These are phyloP conservation scores for Scrobipalpa costella DNA, from an alignment of 2,888 invertebrate genomes.

Conservation along the genomic window DNA sequence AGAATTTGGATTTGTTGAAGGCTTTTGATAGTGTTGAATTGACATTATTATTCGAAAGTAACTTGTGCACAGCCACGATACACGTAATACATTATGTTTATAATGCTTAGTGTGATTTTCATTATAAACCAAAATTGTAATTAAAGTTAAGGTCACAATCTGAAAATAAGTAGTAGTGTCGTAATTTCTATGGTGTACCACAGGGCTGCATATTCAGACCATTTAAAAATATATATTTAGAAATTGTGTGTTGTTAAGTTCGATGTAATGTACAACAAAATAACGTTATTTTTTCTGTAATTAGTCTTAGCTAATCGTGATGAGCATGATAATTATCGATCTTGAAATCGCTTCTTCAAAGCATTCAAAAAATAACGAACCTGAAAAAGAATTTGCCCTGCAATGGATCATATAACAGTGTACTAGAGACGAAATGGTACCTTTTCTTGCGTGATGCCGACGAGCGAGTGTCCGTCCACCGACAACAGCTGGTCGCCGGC, in stretches of 20 bases:
- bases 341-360: no score
- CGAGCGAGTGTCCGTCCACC: constrained; percentile 97
- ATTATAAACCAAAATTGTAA: background rate
- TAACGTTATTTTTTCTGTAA: no score
- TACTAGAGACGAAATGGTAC: no score
- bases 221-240: background rate
- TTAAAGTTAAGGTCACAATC: background rate
- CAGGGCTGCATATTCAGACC: background rate
- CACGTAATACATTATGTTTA: background rate
- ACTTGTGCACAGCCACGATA: background rate
- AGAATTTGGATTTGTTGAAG: background rate
- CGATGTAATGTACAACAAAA: no score
- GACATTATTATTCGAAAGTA: background rate
- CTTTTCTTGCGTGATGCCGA: constrained; percentile 91
- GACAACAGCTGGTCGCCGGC: constrained; percentile 98
- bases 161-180: background rate
- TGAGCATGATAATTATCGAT: no score
- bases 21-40: background rate
- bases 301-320: no score
- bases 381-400: no score
- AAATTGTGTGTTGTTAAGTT: no score
- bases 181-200: background rate
- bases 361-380: no score
- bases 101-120: background rate
- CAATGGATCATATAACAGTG: no score